Evolutionary conservation across 2,888 invertebrate genomes (phyloP).

Genomic region (Heliconius cydno): DNA sequence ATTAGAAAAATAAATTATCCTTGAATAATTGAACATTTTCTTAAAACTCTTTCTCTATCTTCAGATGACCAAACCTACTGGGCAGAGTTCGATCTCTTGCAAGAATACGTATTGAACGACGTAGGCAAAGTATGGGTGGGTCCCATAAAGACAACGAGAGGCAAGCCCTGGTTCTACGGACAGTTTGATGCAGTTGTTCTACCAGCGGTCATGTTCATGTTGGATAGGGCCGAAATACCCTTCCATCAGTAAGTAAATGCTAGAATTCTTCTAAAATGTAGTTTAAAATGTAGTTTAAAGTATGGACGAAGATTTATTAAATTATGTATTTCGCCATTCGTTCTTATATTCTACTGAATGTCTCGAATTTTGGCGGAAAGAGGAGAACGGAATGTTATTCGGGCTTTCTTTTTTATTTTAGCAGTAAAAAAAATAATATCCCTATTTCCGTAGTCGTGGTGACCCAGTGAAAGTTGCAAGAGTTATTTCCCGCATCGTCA

Average conservation of each 20-base stretch:
- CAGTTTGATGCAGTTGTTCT: slow-evolving; percentile 90
- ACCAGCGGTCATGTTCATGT: slow-evolving; percentile 87
- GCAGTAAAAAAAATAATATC: no score
- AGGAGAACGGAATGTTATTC: no score
- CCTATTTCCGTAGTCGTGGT: slow-evolving; percentile 76
- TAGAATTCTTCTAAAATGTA: background rate
- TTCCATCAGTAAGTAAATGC: slow-evolving; percentile 76
- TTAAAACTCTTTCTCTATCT: background rate
- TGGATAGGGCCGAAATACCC: slow-evolving; percentile 86
- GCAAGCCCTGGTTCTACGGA: slow-evolving; percentile 93
- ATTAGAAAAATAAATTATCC: background rate
- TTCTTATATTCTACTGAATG: no score
- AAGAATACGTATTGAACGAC: slow-evolving; percentile 91
- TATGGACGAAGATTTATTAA: background rate
- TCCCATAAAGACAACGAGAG: slow-evolving; percentile 87
- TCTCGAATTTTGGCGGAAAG: no score
- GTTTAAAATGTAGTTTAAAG: background rate
- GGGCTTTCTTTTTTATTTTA: no score
- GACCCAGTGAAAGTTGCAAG: slow-evolving; percentile 88
- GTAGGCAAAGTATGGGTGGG: slow-evolving; percentile 95
- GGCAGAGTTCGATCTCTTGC: slow-evolving; percentile 86
- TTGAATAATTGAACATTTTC: background rate
- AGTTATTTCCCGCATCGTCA: slow-evolving; percentile 89
- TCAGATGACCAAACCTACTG: slow-evolving; percentile 90
- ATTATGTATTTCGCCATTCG: no score